Evolutionary conservation across 1,140 invertebrate species (phyloP).

Genomic region (Scaptodrosophila lebanonensis): DNA sequence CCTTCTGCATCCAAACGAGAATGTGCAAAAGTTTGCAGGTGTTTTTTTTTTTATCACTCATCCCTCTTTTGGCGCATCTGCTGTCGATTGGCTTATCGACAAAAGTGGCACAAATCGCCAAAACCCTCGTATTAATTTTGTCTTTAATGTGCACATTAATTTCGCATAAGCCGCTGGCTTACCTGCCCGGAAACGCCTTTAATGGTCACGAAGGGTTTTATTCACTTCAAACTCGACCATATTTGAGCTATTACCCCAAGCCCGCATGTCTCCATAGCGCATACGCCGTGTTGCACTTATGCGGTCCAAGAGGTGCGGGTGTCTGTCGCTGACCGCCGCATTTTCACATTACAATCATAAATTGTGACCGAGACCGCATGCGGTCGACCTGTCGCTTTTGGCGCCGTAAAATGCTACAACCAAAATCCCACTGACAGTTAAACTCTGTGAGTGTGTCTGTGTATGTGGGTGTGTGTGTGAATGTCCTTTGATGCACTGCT

Average conservation of each 20-base stretch:
- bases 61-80: conserved; percentile 42
- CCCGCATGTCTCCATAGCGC: conserved; percentile 10
- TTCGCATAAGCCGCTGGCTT: conserved; percentile 35
- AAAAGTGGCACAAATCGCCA: conserved; percentile 25
- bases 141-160: conserved; percentile 67
- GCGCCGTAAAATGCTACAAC: conserved; percentile 23
- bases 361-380: conserved; percentile 48
- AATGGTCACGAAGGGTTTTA: conserved; percentile 58
- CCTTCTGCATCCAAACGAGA: conserved; percentile 15
- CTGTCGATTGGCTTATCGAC: conserved; percentile 14
- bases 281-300: conserved; percentile 11
- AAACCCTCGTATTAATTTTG: conserved; percentile 52
- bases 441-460: too few species aligned
- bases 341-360: conserved; percentile 55
- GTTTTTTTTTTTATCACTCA: conserved; percentile 23
- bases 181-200: conserved; percentile 32
- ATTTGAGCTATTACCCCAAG: conserved; percentile 31
- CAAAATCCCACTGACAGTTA: conserved; percentile 33
- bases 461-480: too few species aligned
- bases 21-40: conserved; percentile 37
- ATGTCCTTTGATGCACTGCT: conserved; percentile 51
- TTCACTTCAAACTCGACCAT: conserved; percentile 3
- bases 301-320: background rate
- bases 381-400: conserved; percentile 40
- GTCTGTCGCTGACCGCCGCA: background rate